phyloP scores from a whole-genome alignment of 2,888 invertebrate genomes.

The Proisotoma minuta region DNA sequence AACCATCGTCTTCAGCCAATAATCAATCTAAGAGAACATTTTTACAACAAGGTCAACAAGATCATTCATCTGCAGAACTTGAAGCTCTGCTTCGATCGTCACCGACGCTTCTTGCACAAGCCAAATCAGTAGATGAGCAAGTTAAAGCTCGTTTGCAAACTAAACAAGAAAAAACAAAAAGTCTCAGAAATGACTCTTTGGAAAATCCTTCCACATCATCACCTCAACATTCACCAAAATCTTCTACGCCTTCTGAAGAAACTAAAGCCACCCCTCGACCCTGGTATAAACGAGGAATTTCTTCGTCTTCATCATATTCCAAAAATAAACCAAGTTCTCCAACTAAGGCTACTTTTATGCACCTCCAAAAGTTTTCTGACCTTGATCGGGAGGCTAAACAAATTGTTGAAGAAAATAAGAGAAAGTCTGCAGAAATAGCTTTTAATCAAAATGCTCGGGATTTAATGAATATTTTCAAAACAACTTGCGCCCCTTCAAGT shows the following conservation, averaged over 20 bases:
- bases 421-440: slow-evolving; percentile 38
- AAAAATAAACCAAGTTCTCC: slow-evolving; percentile 48
- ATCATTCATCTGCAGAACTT: neutral
- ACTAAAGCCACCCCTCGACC: slow-evolving; percentile 57
- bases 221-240: slow-evolving; percentile 1
- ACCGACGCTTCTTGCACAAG: neutral
- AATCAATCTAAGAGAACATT: neutral
- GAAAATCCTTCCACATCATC: neutral
- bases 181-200: too few relatives aligned
- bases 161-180: too few relatives aligned
- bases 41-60: too few relatives aligned
- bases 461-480: slow-evolving; percentile 62
- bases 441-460: slow-evolving; percentile 41
- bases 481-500: slow-evolving; percentile 47
- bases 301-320: slow-evolving; percentile 47
- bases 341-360: neutral
- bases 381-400: slow-evolving; percentile 72
- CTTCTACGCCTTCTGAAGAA: slow-evolving; percentile 6
- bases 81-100: neutral
- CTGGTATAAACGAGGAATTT: slow-evolving; percentile 61
- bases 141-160: slow-evolving; percentile 1
- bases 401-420: slow-evolving; percentile 55
- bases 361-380: slow-evolving; percentile 57
- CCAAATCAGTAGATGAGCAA: neutral
- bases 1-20: neutral